Percentiles rank a stretch among this genome's conserved stretches.
Conservation (phyloP, 2,113 vertebrate genomes). For the Caranx melampygus region DNA sequence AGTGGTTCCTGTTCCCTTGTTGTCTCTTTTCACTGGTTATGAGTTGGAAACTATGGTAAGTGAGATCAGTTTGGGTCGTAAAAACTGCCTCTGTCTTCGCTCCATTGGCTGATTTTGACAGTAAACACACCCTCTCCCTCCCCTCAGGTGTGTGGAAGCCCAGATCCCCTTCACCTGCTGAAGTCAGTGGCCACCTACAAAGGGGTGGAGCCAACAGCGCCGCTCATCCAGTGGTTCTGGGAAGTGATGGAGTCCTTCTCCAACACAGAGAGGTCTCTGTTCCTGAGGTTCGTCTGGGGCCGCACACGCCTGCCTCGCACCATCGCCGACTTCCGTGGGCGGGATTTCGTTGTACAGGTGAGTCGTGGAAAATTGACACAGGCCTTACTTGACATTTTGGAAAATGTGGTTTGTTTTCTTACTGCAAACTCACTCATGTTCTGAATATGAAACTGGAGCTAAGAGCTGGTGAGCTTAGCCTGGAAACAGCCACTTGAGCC, state of each 20-base stretch:
- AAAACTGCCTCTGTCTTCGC: not conserved
- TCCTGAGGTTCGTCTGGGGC: conserved; percentile 98
- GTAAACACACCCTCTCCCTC: too few relatives aligned
- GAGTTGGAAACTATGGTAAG: conserved; percentile 98
- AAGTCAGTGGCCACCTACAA: conserved; percentile 99
- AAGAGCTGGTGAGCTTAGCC: not conserved
- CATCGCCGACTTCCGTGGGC: conserved; percentile 96
- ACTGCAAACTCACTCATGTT: not conserved
- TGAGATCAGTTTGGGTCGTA: too few relatives aligned
- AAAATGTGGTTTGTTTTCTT: not conserved
- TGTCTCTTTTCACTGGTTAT: conserved; percentile 97
- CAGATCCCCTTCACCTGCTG: conserved; percentile 96
- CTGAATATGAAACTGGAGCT: not conserved
- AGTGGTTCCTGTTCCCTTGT: conserved; percentile 94
- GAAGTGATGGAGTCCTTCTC: conserved; percentile 99
- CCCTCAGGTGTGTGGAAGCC: conserved; percentile 95
- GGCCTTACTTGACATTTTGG: not conserved
- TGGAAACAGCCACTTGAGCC: too few relatives aligned
- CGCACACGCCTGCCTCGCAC: conserved; percentile 96
- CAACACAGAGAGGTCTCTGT: conserved; percentile 96
- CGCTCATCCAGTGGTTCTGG: conserved; percentile 98
- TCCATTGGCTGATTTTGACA: not conserved
- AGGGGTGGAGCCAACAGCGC: conserved; percentile 92
- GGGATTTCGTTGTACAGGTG: conserved; percentile 99
- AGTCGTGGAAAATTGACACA: conserved; percentile 1